These are phyloP conservation scores for Dorcus hopei DNA, from an alignment of 2,888 invertebrate species.

Conservation along the genomic window DNA sequence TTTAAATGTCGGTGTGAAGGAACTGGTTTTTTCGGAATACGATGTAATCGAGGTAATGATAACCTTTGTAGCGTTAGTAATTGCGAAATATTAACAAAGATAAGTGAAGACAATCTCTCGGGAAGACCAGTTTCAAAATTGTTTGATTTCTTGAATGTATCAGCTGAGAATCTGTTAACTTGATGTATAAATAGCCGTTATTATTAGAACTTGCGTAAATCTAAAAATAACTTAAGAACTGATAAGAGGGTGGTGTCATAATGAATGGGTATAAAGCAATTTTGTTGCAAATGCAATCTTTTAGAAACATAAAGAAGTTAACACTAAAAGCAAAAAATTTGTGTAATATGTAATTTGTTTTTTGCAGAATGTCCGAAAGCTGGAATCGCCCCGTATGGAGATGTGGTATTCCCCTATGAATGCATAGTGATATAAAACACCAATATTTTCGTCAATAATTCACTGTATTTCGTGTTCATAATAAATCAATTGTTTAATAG, in stretches of 20 bases:
- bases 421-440: conserved; percentile 63
- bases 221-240: too few species aligned
- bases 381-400: conserved; percentile 46
- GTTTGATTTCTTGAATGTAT: not conserved
- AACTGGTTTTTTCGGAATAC: conserved; percentile 69
- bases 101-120: not conserved
- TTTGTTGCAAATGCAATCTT: too few species aligned
- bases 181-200: too few species aligned
- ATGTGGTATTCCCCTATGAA: conserved; percentile 60
- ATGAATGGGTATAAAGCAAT: too few species aligned
- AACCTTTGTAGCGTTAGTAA: not conserved
- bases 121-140: not conserved
- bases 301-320: too few species aligned
- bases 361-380: conserved; percentile 62
- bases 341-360: conserved; percentile 21
- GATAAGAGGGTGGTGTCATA: too few species aligned
- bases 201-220: too few species aligned
- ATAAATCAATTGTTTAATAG: conserved; percentile 17
- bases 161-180: too few species aligned
- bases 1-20: conserved; percentile 69
- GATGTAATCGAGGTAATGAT: conserved; percentile 63
- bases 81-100: not conserved
- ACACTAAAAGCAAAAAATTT: too few species aligned
- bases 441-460: conserved; percentile 6
- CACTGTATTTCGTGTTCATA: conserved; percentile 2